These are phyloP conservation scores for Phalera bucephala DNA, from an alignment of 2,888 invertebrate genomes.

Conservation along the genomic window DNA sequence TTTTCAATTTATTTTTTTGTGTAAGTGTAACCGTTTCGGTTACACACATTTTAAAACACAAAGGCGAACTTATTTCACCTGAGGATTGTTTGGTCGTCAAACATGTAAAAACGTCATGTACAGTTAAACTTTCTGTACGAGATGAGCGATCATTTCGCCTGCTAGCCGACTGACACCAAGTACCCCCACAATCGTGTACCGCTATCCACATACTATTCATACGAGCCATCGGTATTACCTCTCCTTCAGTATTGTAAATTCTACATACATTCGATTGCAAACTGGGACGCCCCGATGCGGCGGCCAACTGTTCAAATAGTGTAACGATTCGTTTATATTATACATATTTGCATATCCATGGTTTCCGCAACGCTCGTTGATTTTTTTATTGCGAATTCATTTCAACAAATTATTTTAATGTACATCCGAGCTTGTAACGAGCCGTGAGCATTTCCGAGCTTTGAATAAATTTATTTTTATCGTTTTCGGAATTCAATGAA, in stretches of 20 bases:
- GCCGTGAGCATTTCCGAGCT: too few relatives aligned
- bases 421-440: background rate
- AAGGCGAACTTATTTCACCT: constrained; percentile 21
- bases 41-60: constrained; percentile 14
- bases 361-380: background rate
- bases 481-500: background rate
- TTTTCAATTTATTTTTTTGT: too few relatives aligned
- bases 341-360: background rate
- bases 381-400: background rate
- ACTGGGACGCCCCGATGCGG: constrained; percentile 7
- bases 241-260: constrained; percentile 20
- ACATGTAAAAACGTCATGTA: constrained; percentile 48
- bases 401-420: background rate
- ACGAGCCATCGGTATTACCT: constrained; percentile 24
- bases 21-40: background rate
- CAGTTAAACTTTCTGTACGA: constrained; percentile 57
- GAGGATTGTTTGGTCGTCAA: constrained; percentile 40
- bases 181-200: constrained; percentile 54
- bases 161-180: constrained; percentile 71
- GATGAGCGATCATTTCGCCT: constrained; percentile 52
- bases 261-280: constrained; percentile 16
- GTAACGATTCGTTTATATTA: too few relatives aligned
- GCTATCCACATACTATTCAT: constrained; percentile 44
- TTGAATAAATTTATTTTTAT: background rate
- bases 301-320: constrained; percentile 16